A percentile compares a stretch with the other conserved stretches of the same genome.
Evolutionary conservation across 2,113 vertebrate genomes (phyloP).

Genomic region (Noturus placidus): DNA sequence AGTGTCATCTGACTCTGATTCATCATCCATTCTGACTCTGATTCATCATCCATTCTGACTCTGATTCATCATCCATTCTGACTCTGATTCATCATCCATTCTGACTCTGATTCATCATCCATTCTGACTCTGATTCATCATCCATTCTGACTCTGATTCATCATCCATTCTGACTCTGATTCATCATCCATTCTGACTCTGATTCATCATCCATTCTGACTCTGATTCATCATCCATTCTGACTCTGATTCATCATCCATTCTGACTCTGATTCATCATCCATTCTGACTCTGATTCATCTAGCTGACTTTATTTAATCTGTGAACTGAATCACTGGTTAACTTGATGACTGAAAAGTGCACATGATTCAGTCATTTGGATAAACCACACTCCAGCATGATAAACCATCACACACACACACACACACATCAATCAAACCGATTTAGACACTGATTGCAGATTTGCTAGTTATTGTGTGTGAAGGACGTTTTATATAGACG

Average conservation of each 20-base stretch:
- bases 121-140: not conserved
- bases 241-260: not conserved
- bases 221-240: not conserved
- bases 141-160: not conserved
- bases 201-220: too few species aligned
- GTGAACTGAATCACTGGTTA: not conserved
- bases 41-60: not conserved
- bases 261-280: not conserved
- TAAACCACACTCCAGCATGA: not conserved
- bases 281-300: not conserved
- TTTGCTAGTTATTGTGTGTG: not conserved
- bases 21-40: not conserved
- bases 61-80: not conserved
- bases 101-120: not conserved
- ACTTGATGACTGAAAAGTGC: not conserved
- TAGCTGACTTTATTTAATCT: not conserved
- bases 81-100: not conserved
- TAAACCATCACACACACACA: not conserved
- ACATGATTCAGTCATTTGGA: not conserved
- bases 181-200: not conserved
- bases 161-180: not conserved
- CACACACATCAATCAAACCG: not conserved
- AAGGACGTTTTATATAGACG: too few species aligned
- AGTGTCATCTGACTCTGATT: not conserved
- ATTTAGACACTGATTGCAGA: not conserved